Percentiles rank a stretch among this genome's conserved stretches.
Conservation (phyloP, 1,140 invertebrate genomes). For the Tenebrio molitor region DNA sequence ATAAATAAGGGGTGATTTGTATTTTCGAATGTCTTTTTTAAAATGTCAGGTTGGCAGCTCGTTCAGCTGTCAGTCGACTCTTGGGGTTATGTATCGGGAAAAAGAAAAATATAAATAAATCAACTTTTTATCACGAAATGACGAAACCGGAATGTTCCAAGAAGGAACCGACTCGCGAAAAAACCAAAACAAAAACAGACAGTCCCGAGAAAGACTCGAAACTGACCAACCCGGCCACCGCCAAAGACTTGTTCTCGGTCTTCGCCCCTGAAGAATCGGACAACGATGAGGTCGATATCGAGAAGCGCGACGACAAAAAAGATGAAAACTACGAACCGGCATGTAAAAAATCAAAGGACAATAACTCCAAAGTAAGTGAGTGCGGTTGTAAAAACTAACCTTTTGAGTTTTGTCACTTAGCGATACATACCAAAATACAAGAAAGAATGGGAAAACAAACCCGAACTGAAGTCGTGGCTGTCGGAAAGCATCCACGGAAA, state of each 20-base stretch:
- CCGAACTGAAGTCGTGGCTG: constrained; percentile 60
- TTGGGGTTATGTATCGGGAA: constrained; percentile 34
- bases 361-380: constrained; percentile 36
- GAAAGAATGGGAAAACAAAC: constrained; percentile 62
- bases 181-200: background rate
- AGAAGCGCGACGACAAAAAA: background rate
- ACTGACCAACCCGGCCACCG: background rate
- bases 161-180: background rate
- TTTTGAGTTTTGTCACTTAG: constrained; percentile 18
- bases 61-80: background rate
- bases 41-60: no score
- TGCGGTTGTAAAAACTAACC: background rate
- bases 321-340: constrained; percentile 35
- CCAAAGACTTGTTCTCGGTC: constrained; percentile 45
- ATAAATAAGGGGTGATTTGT: no score
- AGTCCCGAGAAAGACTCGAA: background rate
- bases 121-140: no score
- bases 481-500: constrained; percentile 60
- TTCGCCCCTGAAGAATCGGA: constrained; percentile 47
- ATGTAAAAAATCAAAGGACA: constrained; percentile 31
- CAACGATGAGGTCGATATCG: constrained; percentile 28
- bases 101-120: no score
- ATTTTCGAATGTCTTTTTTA: no score
- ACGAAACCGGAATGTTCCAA: constrained; percentile 38
- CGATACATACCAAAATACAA: constrained; percentile 61